Conservation (phyloP, 2,888 invertebrate species). For the Cryptosula pallasiana region DNA sequence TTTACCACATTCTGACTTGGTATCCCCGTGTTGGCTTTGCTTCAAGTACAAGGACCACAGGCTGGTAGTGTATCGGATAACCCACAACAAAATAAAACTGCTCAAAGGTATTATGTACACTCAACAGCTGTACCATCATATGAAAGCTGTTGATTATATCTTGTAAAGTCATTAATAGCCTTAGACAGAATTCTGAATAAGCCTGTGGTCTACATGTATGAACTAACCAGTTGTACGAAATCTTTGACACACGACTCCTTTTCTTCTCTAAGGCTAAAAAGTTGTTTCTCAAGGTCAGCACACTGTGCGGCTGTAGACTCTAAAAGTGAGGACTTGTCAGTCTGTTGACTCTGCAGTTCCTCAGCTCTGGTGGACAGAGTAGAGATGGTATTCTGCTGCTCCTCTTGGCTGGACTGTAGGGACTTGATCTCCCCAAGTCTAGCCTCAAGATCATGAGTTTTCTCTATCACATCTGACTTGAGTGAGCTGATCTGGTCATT, state of each 20-base stretch:
- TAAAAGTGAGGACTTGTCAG: neutral
- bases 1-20: conserved; percentile 36
- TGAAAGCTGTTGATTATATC: too few species aligned
- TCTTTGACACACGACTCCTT: neutral
- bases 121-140: too few species aligned
- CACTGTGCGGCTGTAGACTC: neutral
- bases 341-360: neutral
- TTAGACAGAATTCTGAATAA: too few species aligned
- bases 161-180: too few species aligned
- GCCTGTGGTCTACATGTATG: neutral
- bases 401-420: neutral
- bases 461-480: neutral
- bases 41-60: conserved; percentile 28
- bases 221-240: neutral
- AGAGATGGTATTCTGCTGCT: neutral
- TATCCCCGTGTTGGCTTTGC: conserved; percentile 43
- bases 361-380: neutral
- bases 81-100: too few species aligned
- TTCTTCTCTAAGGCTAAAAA: neutral
- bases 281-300: neutral
- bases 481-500: neutral
- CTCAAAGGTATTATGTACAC: too few species aligned
- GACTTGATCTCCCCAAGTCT: neutral
- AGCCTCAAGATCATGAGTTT: neutral
- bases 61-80: too few species aligned